phyloP scores from a whole-genome alignment of 2,888 invertebrate species.

The Drosophila nr. perissopoda region DNA sequence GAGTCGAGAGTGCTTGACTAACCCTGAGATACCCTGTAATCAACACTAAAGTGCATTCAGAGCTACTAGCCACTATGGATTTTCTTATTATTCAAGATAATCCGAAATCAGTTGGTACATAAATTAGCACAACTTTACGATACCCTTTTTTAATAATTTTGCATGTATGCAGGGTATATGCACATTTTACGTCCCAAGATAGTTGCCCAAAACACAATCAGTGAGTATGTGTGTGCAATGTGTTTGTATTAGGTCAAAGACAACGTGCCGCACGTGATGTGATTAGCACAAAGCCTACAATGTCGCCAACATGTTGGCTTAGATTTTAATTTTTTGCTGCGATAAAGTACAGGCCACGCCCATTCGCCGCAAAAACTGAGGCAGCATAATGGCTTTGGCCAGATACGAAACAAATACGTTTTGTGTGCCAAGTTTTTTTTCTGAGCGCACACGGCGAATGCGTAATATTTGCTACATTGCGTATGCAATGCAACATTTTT shows the following conservation, averaged over 20 bases:
- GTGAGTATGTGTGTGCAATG: constrained; percentile 13
- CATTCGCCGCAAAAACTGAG: neutral
- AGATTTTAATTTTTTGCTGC: constrained; percentile 74
- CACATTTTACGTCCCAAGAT: constrained; percentile 48
- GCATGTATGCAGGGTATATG: constrained; percentile 1
- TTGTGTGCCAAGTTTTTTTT: neutral
- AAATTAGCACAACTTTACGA: neutral
- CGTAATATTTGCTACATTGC: neutral
- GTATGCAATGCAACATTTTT: constrained; percentile 1
- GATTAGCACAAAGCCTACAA: constrained; percentile 71
- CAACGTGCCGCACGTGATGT: constrained; percentile 70
- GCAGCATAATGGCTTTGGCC: neutral
- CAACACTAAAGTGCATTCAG: neutral
- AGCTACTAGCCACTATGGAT: neutral
- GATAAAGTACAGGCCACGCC: constrained; percentile 52
- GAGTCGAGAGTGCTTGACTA: neutral
- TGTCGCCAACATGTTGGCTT: constrained; percentile 55
- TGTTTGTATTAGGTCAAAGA: constrained; percentile 38
- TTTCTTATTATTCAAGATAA: neutral
- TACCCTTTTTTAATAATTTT: neutral
- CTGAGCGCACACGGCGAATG: constrained; percentile 8
- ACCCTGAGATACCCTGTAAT: neutral
- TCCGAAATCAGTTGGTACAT: neutral
- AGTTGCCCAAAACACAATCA: constrained; percentile 61
- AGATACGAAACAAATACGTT: neutral